These are phyloP conservation scores for Drosophila incognita DNA, from an alignment of 2,888 invertebrate genomes.

Conservation along the genomic window DNA sequence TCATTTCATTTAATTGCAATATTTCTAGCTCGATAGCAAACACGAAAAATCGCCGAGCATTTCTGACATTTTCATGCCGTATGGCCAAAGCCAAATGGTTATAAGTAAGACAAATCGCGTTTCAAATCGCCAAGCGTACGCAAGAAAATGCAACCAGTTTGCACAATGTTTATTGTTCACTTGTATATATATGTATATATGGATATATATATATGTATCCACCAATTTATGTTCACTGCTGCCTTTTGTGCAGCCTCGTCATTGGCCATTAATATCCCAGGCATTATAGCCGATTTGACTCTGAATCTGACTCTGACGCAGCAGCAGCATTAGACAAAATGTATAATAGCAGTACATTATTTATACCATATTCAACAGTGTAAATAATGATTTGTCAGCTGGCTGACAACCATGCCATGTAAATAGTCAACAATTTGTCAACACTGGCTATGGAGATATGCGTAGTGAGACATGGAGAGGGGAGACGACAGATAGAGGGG, in stretches of 20 bases:
- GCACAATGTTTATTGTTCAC: slow-evolving; percentile 60
- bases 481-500: neutral
- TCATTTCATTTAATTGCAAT: slow-evolving; percentile 74
- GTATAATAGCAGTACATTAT: slow-evolving; percentile 63
- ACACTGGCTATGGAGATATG: slow-evolving; percentile 20
- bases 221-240: slow-evolving; percentile 1
- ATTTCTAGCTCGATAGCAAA: slow-evolving; percentile 58
- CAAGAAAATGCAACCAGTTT: slow-evolving; percentile 72
- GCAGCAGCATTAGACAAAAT: slow-evolving; percentile 29
- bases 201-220: slow-evolving; percentile 14
- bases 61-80: slow-evolving; percentile 53
- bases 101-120: slow-evolving; percentile 67
- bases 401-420: slow-evolving; percentile 65
- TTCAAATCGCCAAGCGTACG: slow-evolving; percentile 38
- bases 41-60: slow-evolving; percentile 43
- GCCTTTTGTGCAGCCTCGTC: slow-evolving; percentile 42
- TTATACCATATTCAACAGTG: slow-evolving; percentile 68
- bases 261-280: slow-evolving; percentile 59
- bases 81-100: slow-evolving; percentile 42
- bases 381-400: slow-evolving; percentile 72
- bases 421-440: slow-evolving; percentile 73
- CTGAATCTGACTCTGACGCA: slow-evolving; percentile 28
- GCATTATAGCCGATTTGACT: slow-evolving; percentile 34
- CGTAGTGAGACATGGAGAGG: neutral
- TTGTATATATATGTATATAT: neutral